Evolutionary conservation across 1,140 invertebrate species (phyloP).

Genomic region (Nasonia vitripennis): DNA sequence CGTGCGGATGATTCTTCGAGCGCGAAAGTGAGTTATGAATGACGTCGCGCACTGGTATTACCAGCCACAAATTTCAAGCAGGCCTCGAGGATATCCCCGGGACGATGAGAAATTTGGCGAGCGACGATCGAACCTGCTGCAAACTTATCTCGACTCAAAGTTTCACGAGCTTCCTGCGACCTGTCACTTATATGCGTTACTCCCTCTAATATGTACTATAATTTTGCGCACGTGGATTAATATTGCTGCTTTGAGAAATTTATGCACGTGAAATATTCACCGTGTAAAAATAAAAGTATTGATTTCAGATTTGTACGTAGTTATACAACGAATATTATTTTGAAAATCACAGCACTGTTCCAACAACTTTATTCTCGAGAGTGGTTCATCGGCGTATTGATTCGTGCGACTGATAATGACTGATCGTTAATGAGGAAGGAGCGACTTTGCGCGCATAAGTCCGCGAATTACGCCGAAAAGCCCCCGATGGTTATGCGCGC

Average conservation of each 20-base stretch:
- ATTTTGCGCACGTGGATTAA: no score
- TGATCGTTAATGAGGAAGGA: no score
- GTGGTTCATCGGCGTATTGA: neutral
- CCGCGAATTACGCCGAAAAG: neutral
- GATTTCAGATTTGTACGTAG: no score
- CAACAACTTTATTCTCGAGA: no score
- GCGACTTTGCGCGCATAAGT: neutral
- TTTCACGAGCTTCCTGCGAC: no score
- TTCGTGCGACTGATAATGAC: neutral
- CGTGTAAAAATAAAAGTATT: no score
- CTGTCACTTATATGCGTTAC: no score
- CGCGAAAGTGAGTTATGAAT: neutral
- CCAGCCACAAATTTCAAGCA: conserved; percentile 3
- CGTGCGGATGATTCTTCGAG: neutral
- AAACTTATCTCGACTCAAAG: neutral
- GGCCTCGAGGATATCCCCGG: neutral
- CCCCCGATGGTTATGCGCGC: no score
- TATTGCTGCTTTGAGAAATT: neutral
- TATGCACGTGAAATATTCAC: no score
- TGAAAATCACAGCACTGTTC: no score
- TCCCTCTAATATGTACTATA: no score
- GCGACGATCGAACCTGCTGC: neutral
- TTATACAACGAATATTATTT: no score
- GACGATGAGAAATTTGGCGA: neutral
- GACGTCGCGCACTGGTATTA: conserved; percentile 1